Evolutionary conservation across 2,113 vertebrate genomes (phyloP), one percentile per base, ranked within the genome.

Genomic region (Callipepla squamata): DNA sequence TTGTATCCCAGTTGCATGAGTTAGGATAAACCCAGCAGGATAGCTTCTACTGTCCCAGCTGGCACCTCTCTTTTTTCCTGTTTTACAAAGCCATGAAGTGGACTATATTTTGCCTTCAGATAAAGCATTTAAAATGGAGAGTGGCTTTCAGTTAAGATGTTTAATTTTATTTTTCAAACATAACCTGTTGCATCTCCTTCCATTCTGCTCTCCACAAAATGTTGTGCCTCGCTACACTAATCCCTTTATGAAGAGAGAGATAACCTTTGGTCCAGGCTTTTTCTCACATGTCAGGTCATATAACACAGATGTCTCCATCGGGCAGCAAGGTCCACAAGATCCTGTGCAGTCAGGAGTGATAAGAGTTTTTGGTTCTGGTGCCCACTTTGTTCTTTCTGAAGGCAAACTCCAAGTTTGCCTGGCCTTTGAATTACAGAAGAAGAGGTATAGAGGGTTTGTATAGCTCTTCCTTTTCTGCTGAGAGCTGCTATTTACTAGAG

Each of bases 201-300:
- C 44, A 19, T 25, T 83, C 74, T 74, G 62, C 4, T 87, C 85
- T 89, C 42, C 7, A 0, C 48, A 50, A 57, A 22, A 5, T 21
- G n/a, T 95, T 96, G 85, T 4, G 3, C 74, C 58, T 79, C 80
- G 68, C 53, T 83, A 17, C 32, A 4, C 87, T 94, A 92, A 97
- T 96, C 85, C 67, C 53, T 95, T 94, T 92, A 86, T 88, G 88
- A 96, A 91, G 70, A 58, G 38, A 80, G 89, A 91, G 96, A 96
- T 95, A 96, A 97, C 84, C 85, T 96, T 74, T 51, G 48, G 40
- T 84, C 58, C 70, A 36, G 21, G 67, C 69, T 92, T 93, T 94
- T 96, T 36, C 89, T 93, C 87, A 38, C 55, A 21, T 0, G 2
- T 92, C 93, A 92, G 48, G 68, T 42, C 65, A 26, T 67, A 57